A percentile compares a stretch with the other conserved stretches of the same genome.
phyloP scores from a whole-genome alignment of 2,113 vertebrate genomes.

The Strix aluco region DNA sequence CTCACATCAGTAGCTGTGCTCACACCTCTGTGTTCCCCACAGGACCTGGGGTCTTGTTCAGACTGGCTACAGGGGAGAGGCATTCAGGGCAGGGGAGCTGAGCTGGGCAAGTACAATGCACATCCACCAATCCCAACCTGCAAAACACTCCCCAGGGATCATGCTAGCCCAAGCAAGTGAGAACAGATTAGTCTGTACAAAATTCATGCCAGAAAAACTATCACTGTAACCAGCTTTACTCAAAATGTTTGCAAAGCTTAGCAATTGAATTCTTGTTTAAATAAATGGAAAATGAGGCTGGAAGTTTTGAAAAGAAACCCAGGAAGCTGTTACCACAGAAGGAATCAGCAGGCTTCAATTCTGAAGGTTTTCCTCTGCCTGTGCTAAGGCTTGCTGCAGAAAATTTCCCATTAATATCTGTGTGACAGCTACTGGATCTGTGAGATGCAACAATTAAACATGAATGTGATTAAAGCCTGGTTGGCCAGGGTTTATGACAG shows the following conservation, averaged over 20 bases:
- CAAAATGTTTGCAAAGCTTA: background rate
- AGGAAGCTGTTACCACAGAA: background rate
- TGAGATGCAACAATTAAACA: background rate
- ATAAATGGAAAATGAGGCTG: background rate
- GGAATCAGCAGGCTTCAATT: background rate
- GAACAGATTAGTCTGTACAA: background rate
- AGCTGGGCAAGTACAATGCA: background rate
- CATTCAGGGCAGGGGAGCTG: background rate
- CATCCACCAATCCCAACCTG: background rate
- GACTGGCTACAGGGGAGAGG: background rate
- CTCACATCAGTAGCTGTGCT: background rate
- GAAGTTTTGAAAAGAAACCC: background rate
- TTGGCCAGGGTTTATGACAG: background rate
- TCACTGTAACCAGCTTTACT: background rate
- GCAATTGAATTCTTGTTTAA: background rate
- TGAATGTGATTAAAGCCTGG: background rate
- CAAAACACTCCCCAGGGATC: background rate
- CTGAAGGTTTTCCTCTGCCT: background rate
- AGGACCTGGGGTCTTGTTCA: background rate
- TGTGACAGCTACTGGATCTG: background rate
- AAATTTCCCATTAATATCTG: background rate
- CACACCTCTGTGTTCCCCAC: background rate
- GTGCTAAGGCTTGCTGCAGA: background rate
- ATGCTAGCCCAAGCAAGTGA: conserved; percentile 20
- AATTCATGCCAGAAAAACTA: conserved; percentile 11